These are phyloP conservation scores for Endotricha flammealis DNA, from an alignment of 2,888 invertebrate species.

Conservation along the genomic window DNA sequence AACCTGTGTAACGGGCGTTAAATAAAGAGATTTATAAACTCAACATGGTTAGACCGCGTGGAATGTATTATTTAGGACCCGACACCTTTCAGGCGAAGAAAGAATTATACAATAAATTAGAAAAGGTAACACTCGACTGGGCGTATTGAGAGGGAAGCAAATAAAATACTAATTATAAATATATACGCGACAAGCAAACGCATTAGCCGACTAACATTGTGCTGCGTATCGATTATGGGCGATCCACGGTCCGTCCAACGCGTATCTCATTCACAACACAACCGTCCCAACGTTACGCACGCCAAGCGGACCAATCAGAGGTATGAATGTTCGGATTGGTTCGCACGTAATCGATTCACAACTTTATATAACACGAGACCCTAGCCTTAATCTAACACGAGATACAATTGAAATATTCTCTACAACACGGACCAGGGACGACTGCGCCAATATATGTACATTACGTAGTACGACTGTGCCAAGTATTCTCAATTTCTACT, in stretches of 20 bases:
- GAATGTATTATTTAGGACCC: constrained; percentile 72
- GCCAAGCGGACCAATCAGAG: too few species aligned
- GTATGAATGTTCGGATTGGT: too few species aligned
- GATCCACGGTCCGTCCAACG: too few species aligned
- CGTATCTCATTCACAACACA: too few species aligned
- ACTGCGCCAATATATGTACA: too few species aligned
- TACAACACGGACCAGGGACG: constrained; percentile 21
- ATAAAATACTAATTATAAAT: constrained; percentile 39
- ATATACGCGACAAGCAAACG: constrained; percentile 60
- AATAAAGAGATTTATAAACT: constrained; percentile 45
- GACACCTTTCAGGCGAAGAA: constrained; percentile 75
- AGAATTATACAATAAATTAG: constrained; percentile 42
- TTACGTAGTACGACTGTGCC: too few species aligned
- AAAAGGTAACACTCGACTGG: constrained; percentile 27
- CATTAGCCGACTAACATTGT: constrained; percentile 68
- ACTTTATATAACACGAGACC: constrained; percentile 73
- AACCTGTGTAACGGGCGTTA: too few species aligned
- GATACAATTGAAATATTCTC: constrained; percentile 40
- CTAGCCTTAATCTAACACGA: constrained; percentile 68
- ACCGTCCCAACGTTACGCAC: too few species aligned
- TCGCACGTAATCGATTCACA: too few species aligned
- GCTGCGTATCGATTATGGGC: too few species aligned
- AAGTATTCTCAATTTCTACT: too few species aligned
- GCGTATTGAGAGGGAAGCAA: constrained; percentile 27
- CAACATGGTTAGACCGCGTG: constrained; percentile 73